Evolutionary conservation across 2,113 vertebrate genomes (phyloP).

Genomic region (Gymnobelideus leadbeateri): DNA sequence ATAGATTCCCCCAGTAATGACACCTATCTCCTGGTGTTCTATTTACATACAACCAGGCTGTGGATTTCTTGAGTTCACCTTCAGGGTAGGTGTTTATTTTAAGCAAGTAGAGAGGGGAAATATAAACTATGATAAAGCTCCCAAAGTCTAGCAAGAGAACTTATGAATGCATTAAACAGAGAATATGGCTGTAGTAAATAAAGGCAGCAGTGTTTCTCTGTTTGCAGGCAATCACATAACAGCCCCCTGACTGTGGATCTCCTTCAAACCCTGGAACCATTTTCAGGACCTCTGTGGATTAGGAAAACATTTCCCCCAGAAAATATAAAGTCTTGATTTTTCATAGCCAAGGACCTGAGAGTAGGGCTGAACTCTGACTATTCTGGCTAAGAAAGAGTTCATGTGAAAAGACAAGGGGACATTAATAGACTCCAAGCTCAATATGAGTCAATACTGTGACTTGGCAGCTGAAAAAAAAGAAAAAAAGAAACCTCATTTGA

Average conservation of each 20-base stretch:
- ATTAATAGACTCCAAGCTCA: neutral
- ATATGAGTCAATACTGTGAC: neutral
- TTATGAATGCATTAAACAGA: neutral
- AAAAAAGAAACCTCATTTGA: neutral
- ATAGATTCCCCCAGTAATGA: neutral
- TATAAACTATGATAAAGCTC: neutral
- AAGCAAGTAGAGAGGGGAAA: neutral
- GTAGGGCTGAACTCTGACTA: neutral
- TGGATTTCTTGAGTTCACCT: conserved; percentile 1
- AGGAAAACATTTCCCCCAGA: neutral
- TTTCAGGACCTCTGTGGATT: neutral
- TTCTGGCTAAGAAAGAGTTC: neutral
- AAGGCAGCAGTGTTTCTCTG: neutral
- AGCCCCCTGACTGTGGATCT: conserved; percentile 1
- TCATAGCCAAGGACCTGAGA: neutral
- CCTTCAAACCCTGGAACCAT: neutral
- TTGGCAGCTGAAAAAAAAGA: neutral
- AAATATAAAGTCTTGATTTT: neutral
- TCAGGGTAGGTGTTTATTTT: neutral
- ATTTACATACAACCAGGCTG: neutral
- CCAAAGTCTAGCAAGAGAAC: neutral
- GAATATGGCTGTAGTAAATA: conserved; percentile 10
- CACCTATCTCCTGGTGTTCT: neutral
- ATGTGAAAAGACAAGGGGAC: neutral
- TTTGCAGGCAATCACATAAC: neutral